Percentiles rank a stretch among this genome's conserved stretches.
Conservation (phyloP, 1,140 invertebrate genomes). For the Berghia stephanieae region DNA sequence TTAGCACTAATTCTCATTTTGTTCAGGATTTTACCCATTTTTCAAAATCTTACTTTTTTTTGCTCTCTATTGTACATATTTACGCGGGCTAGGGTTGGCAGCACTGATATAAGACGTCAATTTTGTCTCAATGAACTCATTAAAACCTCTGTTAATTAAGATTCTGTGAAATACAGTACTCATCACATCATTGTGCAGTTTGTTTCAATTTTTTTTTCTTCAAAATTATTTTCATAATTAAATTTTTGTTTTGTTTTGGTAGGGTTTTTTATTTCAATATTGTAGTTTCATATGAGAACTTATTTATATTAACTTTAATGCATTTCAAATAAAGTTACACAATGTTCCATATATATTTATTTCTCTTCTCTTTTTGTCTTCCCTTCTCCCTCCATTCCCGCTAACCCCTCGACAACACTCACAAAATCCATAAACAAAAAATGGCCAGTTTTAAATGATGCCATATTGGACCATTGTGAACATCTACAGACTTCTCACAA, state of each 20-base stretch:
- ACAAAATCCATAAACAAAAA: slow-evolving; percentile 24
- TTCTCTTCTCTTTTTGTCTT: neutral
- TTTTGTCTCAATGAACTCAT: too few relatives aligned
- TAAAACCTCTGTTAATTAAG: too few relatives aligned
- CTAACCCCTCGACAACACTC: neutral
- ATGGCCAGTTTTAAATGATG: slow-evolving; percentile 61
- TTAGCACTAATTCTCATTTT: too few relatives aligned
- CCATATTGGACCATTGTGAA: slow-evolving; percentile 66
- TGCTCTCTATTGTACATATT: too few relatives aligned
- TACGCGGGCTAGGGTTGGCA: too few relatives aligned
- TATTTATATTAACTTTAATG: too few relatives aligned
- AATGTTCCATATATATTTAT: neutral
- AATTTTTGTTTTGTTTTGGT: neutral
- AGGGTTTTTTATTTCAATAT: neutral
- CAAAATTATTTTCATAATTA: neutral
- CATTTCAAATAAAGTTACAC: too few relatives aligned
- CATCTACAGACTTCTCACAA: slow-evolving; percentile 48
- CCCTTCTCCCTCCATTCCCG: neutral
- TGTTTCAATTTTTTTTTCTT: neutral
- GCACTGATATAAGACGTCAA: too few relatives aligned
- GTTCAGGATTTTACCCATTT: too few relatives aligned
- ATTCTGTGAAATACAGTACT: too few relatives aligned
- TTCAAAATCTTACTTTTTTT: too few relatives aligned
- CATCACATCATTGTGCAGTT: too few relatives aligned
- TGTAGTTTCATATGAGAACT: neutral